Evolutionary conservation across 1,140 invertebrate genomes (phyloP), one percentile per base, ranked within the genome.

Genomic region (Drosophila orena): DNA sequence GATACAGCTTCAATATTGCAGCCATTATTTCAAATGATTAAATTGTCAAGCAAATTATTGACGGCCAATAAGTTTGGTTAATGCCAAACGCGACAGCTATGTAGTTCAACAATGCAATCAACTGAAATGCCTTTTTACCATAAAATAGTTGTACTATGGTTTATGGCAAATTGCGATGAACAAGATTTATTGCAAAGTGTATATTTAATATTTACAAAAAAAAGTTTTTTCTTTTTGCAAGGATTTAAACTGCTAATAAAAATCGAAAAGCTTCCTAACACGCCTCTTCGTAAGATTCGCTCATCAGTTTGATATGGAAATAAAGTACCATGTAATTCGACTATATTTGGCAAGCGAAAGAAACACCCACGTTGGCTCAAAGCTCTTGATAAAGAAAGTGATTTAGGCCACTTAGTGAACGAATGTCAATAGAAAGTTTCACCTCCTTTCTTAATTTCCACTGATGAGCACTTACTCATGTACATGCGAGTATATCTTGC

Each of bases 21-120:
- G 8, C 42, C 42, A 10, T 44, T 44, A 12, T 38, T 38, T 38
- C 4, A 38, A 38, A 38, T 14, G 12, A 30, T 50, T 50, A 12
- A 30, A 50, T 30, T 50, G 27, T 30, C 47, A 4, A 10, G n/a
- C n/a, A 30, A 34, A 49, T 12, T 12, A 20, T 34, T 34, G 24
- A 50, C 47, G 27, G 47, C 1, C n/a, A 15, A 50, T 34, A 15
- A 50, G 47, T 50, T 50, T 12, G 47, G 14, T 50, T 50, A 34
- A 50, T 50, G 27, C 47, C 15, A 30, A 30, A 34, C 27, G 10
- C 5, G 47, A 50, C 47, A 50, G 47, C 47, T 34, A n/a, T n/a
- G n/a, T n/a, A 10, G 47, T 40, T 30, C 42, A 30, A 58, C 35
- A 58, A 61, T 30, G 35, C 35, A 61, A 30, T 61, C 35, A 27